A percentile compares a stretch with the other conserved stretches of the same genome.
Evolutionary conservation across 2,797 vertebrate species (phyloP).

Genomic region (Pipistrellus kuhlii): DNA sequence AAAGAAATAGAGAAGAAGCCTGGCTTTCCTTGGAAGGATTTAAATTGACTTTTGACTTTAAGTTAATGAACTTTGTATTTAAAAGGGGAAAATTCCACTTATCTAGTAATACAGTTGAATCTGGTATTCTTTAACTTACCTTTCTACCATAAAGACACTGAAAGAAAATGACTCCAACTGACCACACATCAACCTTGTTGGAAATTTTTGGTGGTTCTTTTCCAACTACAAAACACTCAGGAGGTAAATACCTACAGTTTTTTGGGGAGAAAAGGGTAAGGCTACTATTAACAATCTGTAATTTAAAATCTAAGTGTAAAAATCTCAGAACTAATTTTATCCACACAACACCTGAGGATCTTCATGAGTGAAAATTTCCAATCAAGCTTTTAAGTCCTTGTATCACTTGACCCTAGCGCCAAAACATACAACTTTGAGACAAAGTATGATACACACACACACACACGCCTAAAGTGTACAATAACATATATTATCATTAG

Average conservation of each 20-base stretch:
- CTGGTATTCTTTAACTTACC: conserved; percentile 87
- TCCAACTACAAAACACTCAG: conserved; percentile 99
- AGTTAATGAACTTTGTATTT: conserved; percentile 49
- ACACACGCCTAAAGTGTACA: neutral
- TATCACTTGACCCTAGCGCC: neutral
- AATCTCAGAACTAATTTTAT: conserved; percentile 48
- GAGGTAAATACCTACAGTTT: conserved; percentile 95
- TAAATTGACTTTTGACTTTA: conserved; percentile 13
- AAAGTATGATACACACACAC: neutral
- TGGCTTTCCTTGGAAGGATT: neutral
- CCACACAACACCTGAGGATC: neutral
- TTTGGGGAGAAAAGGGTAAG: neutral
- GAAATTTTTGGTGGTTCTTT: conserved; percentile 99
- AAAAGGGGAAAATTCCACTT: neutral
- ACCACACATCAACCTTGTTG: conserved; percentile 99
- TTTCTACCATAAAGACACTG: conserved; percentile 99
- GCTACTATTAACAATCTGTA: conserved; percentile 47
- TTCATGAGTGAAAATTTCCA: conserved; percentile 18
- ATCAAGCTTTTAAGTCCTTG: neutral
- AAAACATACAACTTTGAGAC: conserved; percentile 40
- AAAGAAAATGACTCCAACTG: conserved; percentile 99
- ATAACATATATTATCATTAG: neutral
- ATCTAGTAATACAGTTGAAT: neutral
- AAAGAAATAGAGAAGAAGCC: neutral
- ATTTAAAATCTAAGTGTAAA: conserved; percentile 37